Conservation (phyloP, 2,888 invertebrate species). For the Scaptodrosophila latifasciaeformis region DNA sequence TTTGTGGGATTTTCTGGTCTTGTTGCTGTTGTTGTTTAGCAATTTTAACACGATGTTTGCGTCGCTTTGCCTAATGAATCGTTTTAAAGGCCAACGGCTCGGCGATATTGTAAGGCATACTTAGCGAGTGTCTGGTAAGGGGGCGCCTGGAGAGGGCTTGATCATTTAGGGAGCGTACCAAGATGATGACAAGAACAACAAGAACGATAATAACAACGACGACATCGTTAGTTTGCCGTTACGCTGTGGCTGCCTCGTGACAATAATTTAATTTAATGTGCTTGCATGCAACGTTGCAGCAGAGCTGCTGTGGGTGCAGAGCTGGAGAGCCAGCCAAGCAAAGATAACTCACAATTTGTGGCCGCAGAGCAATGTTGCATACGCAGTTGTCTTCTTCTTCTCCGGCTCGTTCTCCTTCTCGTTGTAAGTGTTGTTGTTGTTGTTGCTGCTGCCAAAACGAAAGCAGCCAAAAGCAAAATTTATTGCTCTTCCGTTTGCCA, state of each 20-base stretch:
- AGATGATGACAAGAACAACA: conserved; percentile 33
- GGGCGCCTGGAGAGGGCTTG: no score
- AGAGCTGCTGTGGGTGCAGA: background rate
- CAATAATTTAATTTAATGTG: conserved; percentile 69
- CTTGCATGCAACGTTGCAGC: conserved; percentile 54
- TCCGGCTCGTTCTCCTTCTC: conserved; percentile 5
- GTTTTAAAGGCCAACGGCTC: conserved; percentile 25
- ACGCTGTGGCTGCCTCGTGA: conserved; percentile 38
- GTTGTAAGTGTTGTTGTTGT: no score
- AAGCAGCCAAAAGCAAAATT: conserved; percentile 42
- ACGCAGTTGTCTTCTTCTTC: no score
- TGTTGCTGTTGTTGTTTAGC: no score
- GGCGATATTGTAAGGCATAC: conserved; percentile 43
- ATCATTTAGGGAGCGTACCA: conserved; percentile 54
- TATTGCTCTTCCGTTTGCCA: conserved; percentile 53
- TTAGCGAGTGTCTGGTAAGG: conserved; percentile 25
- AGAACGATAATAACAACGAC: background rate
- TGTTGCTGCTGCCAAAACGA: background rate
- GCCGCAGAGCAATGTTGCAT: conserved; percentile 35
- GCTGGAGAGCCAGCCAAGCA: conserved; percentile 15
- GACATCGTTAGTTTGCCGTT: background rate
- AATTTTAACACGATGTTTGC: background rate
- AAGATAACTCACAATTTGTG: conserved; percentile 65
- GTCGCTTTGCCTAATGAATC: conserved; percentile 56
- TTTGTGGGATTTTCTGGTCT: background rate